phyloP scores from a whole-genome alignment of 2,888 invertebrate species.

The Eilema depressum region DNA sequence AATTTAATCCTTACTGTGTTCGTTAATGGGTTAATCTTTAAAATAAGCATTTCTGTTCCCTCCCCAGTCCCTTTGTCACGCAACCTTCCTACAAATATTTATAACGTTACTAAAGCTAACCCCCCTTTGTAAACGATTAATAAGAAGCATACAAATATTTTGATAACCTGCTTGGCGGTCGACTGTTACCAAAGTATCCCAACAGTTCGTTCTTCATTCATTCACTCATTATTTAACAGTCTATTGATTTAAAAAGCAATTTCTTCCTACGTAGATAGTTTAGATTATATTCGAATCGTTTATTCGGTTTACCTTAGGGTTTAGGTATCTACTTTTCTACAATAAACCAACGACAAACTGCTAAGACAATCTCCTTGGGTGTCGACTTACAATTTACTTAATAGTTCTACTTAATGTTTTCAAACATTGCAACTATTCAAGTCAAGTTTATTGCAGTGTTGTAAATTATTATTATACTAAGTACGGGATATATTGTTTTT shows the following conservation, averaged over 20 bases:
- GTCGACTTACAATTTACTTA: background rate
- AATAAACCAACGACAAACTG: background rate
- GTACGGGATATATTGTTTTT: background rate
- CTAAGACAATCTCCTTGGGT: background rate
- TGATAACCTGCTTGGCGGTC: background rate
- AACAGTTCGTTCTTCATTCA: background rate
- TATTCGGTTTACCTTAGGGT: background rate
- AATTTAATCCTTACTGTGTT: background rate
- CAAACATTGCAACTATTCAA: background rate
- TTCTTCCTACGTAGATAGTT: background rate
- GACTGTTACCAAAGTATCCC: background rate
- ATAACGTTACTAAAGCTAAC: background rate
- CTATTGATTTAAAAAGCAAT: background rate
- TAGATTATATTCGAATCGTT: background rate
- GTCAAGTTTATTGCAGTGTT: background rate
- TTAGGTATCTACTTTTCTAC: background rate
- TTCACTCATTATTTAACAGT: background rate
- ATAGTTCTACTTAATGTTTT: background rate
- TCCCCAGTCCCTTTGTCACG: background rate
- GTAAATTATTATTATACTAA: background rate
- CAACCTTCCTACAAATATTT: background rate
- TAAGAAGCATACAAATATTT: background rate
- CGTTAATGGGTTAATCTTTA: slow-evolving; percentile 1
- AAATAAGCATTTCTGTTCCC: background rate
- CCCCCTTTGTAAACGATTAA: background rate